Conservation (phyloP, 2,797 vertebrate genomes). For the Gymnoscopelus braueri region DNA sequence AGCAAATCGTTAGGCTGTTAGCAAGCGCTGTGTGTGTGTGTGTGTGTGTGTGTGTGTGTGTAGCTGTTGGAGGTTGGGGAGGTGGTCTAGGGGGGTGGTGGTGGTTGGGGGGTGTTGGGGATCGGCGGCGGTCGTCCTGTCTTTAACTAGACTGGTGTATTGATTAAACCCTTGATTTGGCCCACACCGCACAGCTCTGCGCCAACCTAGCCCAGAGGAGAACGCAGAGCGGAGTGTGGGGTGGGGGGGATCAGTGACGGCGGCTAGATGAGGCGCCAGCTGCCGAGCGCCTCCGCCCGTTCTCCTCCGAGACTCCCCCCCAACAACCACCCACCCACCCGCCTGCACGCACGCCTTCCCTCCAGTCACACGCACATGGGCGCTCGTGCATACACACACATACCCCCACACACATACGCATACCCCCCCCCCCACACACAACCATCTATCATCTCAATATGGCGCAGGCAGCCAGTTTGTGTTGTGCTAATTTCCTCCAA, state of each 20-base stretch:
- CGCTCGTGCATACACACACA: constrained; percentile 80
- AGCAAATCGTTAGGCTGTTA: constrained; percentile 61
- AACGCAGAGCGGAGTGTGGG: constrained; percentile 55
- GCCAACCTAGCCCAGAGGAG: constrained; percentile 71
- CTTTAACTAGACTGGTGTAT: constrained; percentile 98
- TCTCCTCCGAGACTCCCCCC: constrained; percentile 90
- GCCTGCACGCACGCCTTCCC: constrained; percentile 86
- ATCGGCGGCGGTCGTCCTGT: constrained; percentile 85
- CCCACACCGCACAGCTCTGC: constrained; percentile 68
- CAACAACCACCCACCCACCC: constrained; percentile 80
- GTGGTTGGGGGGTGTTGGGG: constrained; percentile 76
- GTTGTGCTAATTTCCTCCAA: constrained; percentile 99
- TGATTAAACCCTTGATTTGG: constrained; percentile 99
- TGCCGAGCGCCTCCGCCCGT: constrained; percentile 92
- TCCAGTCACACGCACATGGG: constrained; percentile 80
- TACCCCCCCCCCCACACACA: constrained; percentile 81
- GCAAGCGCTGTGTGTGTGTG: constrained; percentile 53
- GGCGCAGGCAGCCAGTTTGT: constrained; percentile 99
- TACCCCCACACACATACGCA: constrained; percentile 80
- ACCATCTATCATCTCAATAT: constrained; percentile 99
- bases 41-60: constrained; percentile 5
- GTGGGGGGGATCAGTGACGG: constrained; percentile 74
- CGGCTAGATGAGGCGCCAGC: constrained; percentile 93
- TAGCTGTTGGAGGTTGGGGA: constrained; percentile 48
- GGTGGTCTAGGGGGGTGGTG: constrained; percentile 63